Conservation (phyloP, 1,140 invertebrate species). For the Camponotus floridanus region DNA sequence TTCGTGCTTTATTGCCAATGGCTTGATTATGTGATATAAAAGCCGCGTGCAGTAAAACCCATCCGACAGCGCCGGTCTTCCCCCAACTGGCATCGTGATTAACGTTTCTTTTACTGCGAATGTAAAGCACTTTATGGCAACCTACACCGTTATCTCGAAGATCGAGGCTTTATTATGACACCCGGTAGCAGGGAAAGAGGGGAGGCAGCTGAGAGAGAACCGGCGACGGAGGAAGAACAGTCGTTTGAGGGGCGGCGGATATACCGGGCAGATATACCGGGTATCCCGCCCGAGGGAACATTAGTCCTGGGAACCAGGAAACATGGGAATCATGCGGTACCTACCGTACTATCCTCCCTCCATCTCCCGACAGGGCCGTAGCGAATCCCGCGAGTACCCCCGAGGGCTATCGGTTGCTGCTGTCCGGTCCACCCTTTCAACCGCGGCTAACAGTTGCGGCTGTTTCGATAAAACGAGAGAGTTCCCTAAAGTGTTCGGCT, state of each 20-base stretch:
- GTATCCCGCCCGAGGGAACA: conserved; percentile 74
- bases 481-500: conserved; percentile 38
- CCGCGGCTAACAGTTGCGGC: conserved; percentile 51
- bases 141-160: conserved; percentile 70
- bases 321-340: conserved; percentile 64
- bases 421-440: conserved; percentile 67
- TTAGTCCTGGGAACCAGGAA: conserved; percentile 75
- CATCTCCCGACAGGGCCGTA: conserved; percentile 52
- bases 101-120: conserved; percentile 76
- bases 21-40: conserved; percentile 68
- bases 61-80: conserved; percentile 12
- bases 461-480: conserved; percentile 60
- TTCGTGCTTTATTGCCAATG: conserved; percentile 61
- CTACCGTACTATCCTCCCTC: conserved; percentile 28
- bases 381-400: conserved; percentile 64
- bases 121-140: conserved; percentile 73
- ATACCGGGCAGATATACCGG: conserved; percentile 57
- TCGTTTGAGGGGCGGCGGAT: conserved; percentile 45
- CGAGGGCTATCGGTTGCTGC: conserved; percentile 64
- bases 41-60: conserved; percentile 51
- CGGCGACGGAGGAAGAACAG: conserved; percentile 50
- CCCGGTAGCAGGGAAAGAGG: not conserved
- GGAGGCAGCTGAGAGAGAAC: conserved; percentile 9
- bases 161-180: conserved; percentile 76
- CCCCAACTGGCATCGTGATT: conserved; percentile 71